Conservation (phyloP, 2,113 vertebrate species). For the Carassius carassius region DNA sequence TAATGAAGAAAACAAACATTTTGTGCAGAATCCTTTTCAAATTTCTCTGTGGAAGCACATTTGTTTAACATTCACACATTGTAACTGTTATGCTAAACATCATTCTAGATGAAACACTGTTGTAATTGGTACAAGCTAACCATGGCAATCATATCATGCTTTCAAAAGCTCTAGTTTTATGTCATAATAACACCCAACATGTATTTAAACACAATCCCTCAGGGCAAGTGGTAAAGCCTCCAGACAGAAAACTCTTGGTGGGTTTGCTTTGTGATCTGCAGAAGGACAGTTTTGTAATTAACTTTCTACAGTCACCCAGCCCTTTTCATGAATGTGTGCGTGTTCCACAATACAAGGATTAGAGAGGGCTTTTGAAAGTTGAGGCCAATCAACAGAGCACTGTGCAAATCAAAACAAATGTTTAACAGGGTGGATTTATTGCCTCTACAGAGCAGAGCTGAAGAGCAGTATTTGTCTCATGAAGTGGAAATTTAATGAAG, state of each 20-base stretch:
- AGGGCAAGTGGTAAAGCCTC: slow-evolving; percentile 1
- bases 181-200: background rate
- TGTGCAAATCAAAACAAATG: slow-evolving; percentile 47
- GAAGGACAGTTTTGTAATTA: slow-evolving; percentile 65
- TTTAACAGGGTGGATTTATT: slow-evolving; percentile 40
- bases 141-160: slow-evolving; percentile 42
- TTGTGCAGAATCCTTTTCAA: background rate
- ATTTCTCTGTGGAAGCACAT: background rate
- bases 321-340: slow-evolving; percentile 55
- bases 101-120: slow-evolving; percentile 34
- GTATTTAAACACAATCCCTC: slow-evolving; percentile 4
- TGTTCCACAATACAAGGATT: slow-evolving; percentile 67
- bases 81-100: slow-evolving; percentile 53
- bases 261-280: slow-evolving; percentile 56
- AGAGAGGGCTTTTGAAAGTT: slow-evolving; percentile 56
- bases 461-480: slow-evolving; percentile 29
- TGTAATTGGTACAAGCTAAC: slow-evolving; percentile 50
- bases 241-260: slow-evolving; percentile 56
- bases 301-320: slow-evolving; percentile 59
- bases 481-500: slow-evolving; percentile 22
- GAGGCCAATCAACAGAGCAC: slow-evolving; percentile 53
- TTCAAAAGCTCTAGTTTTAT: background rate
- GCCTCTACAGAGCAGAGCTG: slow-evolving; percentile 11
- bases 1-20: slow-evolving; percentile 10
- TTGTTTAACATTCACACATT: slow-evolving; percentile 32